Conservation (phyloP, 2,797 vertebrate genomes). For the Mionectes olivaceus region DNA sequence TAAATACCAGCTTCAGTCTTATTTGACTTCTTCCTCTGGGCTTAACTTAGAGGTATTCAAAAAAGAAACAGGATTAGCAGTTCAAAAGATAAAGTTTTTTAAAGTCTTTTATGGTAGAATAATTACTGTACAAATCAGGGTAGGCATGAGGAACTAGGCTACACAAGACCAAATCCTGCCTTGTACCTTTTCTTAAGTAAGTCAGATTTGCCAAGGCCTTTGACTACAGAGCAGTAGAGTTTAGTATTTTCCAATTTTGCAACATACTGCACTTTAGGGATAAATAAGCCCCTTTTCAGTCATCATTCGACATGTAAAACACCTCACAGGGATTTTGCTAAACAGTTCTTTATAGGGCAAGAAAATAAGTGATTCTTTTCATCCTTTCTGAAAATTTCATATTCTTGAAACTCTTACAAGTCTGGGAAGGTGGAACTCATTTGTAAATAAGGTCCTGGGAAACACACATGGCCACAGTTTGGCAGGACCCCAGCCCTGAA, state of each 20-base stretch:
- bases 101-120: not conserved
- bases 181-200: not conserved
- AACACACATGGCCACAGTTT: slow-evolving; percentile 51
- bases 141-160: not conserved
- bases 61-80: not conserved
- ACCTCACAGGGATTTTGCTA: slow-evolving; percentile 37
- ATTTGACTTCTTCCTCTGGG: not conserved
- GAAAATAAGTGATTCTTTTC: slow-evolving; percentile 66
- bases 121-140: not conserved
- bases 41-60: not conserved
- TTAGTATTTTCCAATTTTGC: slow-evolving; percentile 56
- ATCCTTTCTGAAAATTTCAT: slow-evolving; percentile 60
- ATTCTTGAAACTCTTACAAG: slow-evolving; percentile 66
- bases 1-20: not conserved
- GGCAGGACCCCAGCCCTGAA: slow-evolving; percentile 64
- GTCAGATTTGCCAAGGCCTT: slow-evolving; percentile 6
- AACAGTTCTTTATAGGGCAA: slow-evolving; percentile 48
- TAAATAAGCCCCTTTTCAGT: slow-evolving; percentile 48
- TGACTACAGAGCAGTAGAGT: not conserved
- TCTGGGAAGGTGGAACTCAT: slow-evolving; percentile 64
- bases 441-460: slow-evolving; percentile 68
- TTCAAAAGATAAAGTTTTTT: not conserved
- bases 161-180: not conserved
- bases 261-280: slow-evolving; percentile 34
- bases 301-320: slow-evolving; percentile 53